Conservation (phyloP, 2,888 invertebrate genomes). For the Drosophila siamana region DNA sequence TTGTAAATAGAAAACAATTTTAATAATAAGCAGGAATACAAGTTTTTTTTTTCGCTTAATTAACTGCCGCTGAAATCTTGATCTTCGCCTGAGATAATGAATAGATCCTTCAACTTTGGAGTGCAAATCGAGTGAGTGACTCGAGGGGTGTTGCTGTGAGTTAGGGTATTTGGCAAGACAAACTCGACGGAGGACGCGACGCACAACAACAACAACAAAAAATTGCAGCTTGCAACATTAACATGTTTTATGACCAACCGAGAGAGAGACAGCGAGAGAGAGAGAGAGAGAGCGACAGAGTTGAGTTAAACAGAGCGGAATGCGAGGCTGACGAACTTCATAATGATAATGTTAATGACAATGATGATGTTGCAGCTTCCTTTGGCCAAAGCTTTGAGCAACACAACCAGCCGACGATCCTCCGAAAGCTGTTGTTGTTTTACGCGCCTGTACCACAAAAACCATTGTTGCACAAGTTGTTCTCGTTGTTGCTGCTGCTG, state of each 20-base stretch:
- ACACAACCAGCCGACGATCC: conserved; percentile 8
- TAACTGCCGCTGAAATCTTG: too few species aligned
- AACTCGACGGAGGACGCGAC: not conserved
- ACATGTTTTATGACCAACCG: conserved; percentile 61
- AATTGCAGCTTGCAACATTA: conserved; percentile 77
- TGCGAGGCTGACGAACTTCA: not conserved
- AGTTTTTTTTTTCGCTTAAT: too few species aligned
- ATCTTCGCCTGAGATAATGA: not conserved
- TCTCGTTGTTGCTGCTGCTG: conserved; percentile 14
- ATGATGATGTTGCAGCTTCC: conserved; percentile 23
- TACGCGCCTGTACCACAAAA: not conserved
- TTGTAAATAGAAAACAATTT: too few species aligned
- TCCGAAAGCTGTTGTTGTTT: conserved; percentile 9
- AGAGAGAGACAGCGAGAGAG: not conserved
- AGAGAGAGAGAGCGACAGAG: conserved; percentile 9
- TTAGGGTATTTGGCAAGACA: conserved; percentile 36
- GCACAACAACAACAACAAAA: conserved; percentile 26
- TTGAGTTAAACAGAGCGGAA: conserved; percentile 18
- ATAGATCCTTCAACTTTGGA: not conserved
- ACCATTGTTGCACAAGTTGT: not conserved
- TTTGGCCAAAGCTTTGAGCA: conserved; percentile 22
- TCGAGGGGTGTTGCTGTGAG: not conserved
- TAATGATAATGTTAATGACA: not conserved
- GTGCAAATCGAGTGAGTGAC: not conserved
- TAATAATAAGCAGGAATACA: too few species aligned